These are phyloP conservation scores for Ellobius talpinus DNA, from an alignment of 2,113 vertebrate species.

Conservation along the genomic window DNA sequence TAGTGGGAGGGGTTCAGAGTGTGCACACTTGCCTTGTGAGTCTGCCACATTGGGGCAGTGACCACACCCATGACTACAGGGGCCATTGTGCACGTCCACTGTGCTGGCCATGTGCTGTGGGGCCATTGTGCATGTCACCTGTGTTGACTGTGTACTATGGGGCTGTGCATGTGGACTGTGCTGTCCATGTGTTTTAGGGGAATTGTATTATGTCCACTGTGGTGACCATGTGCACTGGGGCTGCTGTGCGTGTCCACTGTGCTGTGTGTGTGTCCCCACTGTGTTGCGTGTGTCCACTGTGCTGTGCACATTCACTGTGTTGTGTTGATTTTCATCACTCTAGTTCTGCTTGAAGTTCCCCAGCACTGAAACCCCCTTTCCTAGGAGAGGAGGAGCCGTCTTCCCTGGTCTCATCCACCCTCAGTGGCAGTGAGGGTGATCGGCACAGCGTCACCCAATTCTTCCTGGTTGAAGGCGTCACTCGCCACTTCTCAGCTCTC, in stretches of 20 bases:
- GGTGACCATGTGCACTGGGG: too few relatives aligned
- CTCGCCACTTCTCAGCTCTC: background rate
- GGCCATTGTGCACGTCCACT: background rate
- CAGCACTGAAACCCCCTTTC: background rate
- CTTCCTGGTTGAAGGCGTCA: background rate
- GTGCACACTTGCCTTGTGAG: too few relatives aligned
- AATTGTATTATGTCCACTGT: too few relatives aligned
- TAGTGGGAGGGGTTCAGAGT: background rate
- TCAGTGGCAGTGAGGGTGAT: background rate
- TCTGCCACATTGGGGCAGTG: background rate
- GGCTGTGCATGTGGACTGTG: background rate
- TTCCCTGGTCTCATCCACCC: background rate
- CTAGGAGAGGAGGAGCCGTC: background rate
- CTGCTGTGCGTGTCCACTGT: too few relatives aligned
- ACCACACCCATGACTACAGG: background rate
- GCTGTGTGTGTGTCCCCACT: too few relatives aligned
- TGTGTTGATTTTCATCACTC: background rate
- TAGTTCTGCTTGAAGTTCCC: background rate
- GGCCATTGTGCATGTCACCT: too few relatives aligned
- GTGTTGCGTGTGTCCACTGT: background rate
- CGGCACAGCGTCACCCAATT: background rate
- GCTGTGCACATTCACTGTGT: too few relatives aligned
- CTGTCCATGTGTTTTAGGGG: too few relatives aligned
- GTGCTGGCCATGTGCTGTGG: too few relatives aligned
- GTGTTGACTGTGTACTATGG: background rate